Base-by-base conservation (phyloP, 2,113 vertebrate genomes). In the Eretmochelys imbricata region DNA sequence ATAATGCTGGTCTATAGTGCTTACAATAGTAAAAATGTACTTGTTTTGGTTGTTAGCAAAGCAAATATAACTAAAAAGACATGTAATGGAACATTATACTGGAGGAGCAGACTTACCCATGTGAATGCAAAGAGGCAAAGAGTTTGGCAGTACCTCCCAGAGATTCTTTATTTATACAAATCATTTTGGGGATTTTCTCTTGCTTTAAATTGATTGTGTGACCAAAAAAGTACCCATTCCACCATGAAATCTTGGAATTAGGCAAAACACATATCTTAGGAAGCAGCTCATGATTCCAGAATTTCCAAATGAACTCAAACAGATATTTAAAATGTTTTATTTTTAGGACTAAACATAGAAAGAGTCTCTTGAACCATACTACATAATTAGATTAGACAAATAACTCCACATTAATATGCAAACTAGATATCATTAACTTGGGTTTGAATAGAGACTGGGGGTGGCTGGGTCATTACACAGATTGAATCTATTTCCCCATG, bases 311-410 rank as follows among this genome's bases (percentile, higher is more conserved):
- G 50, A 80, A 89, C 84, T 38, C 57, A 93, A 75, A 54, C 3
- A 90, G 2, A 1, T 4, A 88, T 38, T 35, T 7, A 51, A 57
- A 8, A 10, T 0, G 42, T 53, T 90, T 87, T 88, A 81, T 57
- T 88, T 91, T 91, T 16, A 20, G 42, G 29, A 92, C 3, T 3
- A 69, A 95, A 88, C 87, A 42, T 42, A 42, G 42, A 42, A 92
- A 83, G 8, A 87, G 25, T 38, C 1, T 83, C 50, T 62, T 29
- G 17, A 85, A 93, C 81, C 8, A 53, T 82, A 90, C 51, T 10
- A 0, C 1, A 55, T 3, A 2, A 42, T 80, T 83, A 86, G 10
- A 25, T 7, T 42, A 75, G 16, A 72, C 12, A 0, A 5, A 85
- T 55, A 81, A 6, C 50, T 25, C 11, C 89, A 16, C 4, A 3